Percentiles rank a stretch among this genome's conserved stretches.
Evolutionary conservation across 2,113 vertebrate genomes (phyloP).

Genomic region (Periophthalmodon schlosseri): DNA sequence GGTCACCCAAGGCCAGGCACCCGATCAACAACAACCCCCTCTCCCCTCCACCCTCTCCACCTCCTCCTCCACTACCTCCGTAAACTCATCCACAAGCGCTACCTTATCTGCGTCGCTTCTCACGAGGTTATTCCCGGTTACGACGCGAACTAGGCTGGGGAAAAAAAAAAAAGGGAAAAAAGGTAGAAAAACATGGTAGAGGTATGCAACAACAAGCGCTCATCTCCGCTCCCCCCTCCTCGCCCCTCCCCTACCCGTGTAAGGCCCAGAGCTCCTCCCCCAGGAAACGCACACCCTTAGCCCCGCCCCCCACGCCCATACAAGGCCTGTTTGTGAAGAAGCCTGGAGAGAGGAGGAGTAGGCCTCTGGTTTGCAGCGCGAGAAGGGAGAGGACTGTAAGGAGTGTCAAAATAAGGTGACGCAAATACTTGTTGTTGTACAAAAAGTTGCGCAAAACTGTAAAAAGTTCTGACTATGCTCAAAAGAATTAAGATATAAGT

Average conservation of each 20-base stretch:
- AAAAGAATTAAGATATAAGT: too few relatives aligned
- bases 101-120: slow-evolving; percentile 20
- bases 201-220: slow-evolving; percentile 67
- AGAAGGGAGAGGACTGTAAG: not conserved
- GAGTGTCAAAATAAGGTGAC: not conserved
- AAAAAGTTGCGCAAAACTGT: too few relatives aligned
- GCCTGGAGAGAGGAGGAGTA: not conserved
- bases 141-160: slow-evolving; percentile 7
- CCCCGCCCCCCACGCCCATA: slow-evolving; percentile 42
- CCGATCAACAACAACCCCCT: not conserved
- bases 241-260: slow-evolving; percentile 59
- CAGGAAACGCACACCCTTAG: not conserved
- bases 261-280: not conserved
- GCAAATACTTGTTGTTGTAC: not conserved
- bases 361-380: not conserved
- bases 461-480: too few relatives aligned
- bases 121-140: slow-evolving; percentile 53
- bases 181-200: slow-evolving; percentile 68
- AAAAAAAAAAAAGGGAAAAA: slow-evolving; percentile 10
- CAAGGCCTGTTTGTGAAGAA: slow-evolving; percentile 75
- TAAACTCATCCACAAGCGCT: too few relatives aligned
- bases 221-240: slow-evolving; percentile 66
- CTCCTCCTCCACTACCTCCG: too few relatives aligned
- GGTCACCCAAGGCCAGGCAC: slow-evolving; percentile 1
- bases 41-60: too few relatives aligned